phyloP scores from a whole-genome alignment of 2,113 vertebrate genomes.

The Chloebia gouldiae region DNA sequence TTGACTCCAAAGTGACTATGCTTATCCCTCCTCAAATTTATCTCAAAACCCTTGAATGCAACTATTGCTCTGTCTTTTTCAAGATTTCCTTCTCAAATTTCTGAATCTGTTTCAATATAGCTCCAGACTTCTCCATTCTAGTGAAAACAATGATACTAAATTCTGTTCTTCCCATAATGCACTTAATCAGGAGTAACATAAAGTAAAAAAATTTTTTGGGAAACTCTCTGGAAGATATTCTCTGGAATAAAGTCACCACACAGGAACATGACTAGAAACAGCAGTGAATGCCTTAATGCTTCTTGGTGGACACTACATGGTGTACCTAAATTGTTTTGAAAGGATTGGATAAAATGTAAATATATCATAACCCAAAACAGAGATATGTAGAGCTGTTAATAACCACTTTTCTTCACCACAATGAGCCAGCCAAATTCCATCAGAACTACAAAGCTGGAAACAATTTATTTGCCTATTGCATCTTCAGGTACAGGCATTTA shows the following conservation, averaged over 20 bases:
- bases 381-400: background rate
- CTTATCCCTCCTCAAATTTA: background rate
- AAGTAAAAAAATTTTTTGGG: fast-evolving
- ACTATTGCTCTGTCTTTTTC: background rate
- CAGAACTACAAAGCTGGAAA: background rate
- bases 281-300: background rate
- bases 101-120: background rate
- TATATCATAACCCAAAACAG: fast-evolving
- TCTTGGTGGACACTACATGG: background rate
- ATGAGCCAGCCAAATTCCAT: background rate
- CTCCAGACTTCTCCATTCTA: background rate
- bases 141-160: background rate
- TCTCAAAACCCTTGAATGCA: background rate
- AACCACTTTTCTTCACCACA: background rate
- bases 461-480: background rate
- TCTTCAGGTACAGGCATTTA: background rate
- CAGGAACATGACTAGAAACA: background rate
- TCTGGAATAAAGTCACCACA: background rate
- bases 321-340: background rate
- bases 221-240: background rate
- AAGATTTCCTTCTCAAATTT: background rate
- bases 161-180: background rate
- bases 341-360: background rate
- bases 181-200: background rate
- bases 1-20: background rate